Conservation (phyloP, 2,113 vertebrate genomes). For the Theristicus caerulescens region DNA sequence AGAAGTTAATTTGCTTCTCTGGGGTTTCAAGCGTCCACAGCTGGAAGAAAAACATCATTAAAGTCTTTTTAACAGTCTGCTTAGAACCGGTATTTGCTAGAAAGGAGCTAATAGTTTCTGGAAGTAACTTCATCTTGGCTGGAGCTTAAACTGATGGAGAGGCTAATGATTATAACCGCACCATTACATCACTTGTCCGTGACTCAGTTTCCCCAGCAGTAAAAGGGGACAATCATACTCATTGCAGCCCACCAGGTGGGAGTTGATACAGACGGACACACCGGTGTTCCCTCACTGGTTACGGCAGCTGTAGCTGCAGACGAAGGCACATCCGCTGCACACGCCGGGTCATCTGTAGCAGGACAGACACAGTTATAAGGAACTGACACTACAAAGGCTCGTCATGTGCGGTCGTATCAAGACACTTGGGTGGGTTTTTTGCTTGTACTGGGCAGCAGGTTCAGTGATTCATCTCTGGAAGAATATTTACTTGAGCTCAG, state of each 20-base stretch:
- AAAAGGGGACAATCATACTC: neutral
- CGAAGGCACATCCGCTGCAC: rapidly evolving
- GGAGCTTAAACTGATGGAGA: neutral
- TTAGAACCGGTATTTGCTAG: neutral
- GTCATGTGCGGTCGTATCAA: rapidly evolving
- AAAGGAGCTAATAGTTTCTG: neutral
- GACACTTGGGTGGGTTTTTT: neutral
- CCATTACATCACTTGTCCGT: neutral
- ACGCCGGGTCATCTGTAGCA: rapidly evolving
- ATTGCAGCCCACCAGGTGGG: neutral
- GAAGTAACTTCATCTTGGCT: neutral
- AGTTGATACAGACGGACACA: rapidly evolving
- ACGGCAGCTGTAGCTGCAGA: neutral
- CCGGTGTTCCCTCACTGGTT: neutral
- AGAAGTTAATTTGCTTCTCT: slow-evolving; percentile 2
- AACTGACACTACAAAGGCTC: neutral
- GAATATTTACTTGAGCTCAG: neutral
- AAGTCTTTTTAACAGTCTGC: neutral
- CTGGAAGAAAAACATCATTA: neutral
- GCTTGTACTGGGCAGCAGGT: neutral
- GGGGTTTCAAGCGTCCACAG: neutral
- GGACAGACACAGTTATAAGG: neutral
- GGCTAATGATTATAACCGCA: too few species aligned
- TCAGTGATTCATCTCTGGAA: neutral
- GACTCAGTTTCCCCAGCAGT: neutral